A percentile compares a stretch with the other conserved stretches of the same genome.
Conservation (phyloP, 2,797 vertebrate genomes). For the Mus spretus region DNA sequence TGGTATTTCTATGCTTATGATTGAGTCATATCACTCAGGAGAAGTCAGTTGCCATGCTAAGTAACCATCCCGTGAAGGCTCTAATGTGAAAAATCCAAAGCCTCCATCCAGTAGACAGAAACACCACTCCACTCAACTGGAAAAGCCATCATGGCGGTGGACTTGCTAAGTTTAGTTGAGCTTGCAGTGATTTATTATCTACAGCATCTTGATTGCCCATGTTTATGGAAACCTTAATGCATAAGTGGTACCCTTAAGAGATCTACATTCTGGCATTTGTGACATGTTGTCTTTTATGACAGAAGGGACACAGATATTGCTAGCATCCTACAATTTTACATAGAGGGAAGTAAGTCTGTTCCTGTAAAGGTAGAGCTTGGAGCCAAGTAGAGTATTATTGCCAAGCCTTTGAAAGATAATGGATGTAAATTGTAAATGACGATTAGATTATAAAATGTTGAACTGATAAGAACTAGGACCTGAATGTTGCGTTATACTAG, state of each 20-base stretch:
- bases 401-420: background rate
- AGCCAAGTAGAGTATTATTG: background rate
- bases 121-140: fast-evolving
- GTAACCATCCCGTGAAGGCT: too few species aligned
- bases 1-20: background rate
- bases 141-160: background rate
- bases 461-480: background rate
- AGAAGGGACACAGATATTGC: background rate
- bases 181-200: background rate
- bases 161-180: background rate
- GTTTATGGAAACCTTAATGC: background rate
- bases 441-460: background rate
- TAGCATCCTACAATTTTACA: background rate
- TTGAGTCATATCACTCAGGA: background rate
- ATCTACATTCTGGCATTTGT: background rate
- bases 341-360: background rate
- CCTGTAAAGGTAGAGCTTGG: fast-evolving
- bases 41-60: background rate
- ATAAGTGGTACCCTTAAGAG: background rate
- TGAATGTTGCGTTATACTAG: background rate
- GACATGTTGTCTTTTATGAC: background rate
- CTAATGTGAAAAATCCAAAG: background rate
- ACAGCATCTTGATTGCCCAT: background rate
- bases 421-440: background rate
- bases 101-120: background rate